Percentiles rank a stretch among this genome's conserved stretches.
phyloP scores from a whole-genome alignment of 1,140 invertebrate species.

The Wasmannia auropunctata region DNA sequence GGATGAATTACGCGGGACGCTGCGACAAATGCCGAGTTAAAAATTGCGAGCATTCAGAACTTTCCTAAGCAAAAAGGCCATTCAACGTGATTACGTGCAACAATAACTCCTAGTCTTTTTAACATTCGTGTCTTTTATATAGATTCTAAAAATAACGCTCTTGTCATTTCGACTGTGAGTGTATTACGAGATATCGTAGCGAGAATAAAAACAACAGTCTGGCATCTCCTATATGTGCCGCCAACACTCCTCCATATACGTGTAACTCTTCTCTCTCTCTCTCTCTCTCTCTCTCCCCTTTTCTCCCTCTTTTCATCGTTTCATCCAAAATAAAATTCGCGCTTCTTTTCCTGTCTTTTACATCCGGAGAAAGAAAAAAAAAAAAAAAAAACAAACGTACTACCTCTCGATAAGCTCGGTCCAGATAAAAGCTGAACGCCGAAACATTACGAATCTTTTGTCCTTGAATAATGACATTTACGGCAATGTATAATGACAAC shows the following conservation, averaged over 20 bases:
- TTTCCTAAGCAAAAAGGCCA: conserved; percentile 74
- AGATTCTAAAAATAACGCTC: conserved; percentile 81
- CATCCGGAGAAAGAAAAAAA: no score
- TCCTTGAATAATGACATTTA: conserved; percentile 29
- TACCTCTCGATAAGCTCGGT: conserved; percentile 62
- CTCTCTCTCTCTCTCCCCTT: not conserved
- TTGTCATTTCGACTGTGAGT: conserved; percentile 72
- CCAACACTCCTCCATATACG: conserved; percentile 23
- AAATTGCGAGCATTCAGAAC: conserved; percentile 57
- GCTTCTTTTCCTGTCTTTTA: conserved; percentile 17
- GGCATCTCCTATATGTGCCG: not conserved
- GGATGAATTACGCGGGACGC: conserved; percentile 1
- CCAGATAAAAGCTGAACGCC: conserved; percentile 43
- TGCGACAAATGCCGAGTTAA: conserved; percentile 34
- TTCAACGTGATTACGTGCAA: conserved; percentile 66
- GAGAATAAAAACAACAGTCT: conserved; percentile 79
- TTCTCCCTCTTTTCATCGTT: not conserved
- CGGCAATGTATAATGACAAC: conserved; percentile 26
- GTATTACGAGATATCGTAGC: conserved; percentile 74
- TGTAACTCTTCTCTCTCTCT: conserved; percentile 16
- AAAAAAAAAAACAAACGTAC: conserved; percentile 38
- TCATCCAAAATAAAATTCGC: conserved; percentile 46
- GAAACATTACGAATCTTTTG: not conserved
- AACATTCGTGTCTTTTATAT: conserved; percentile 69
- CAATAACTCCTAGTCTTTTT: conserved; percentile 66